Evolutionary conservation across 2,888 invertebrate species (phyloP), one percentile per base, ranked within the genome.

Genomic region (Hyles lineata): DNA sequence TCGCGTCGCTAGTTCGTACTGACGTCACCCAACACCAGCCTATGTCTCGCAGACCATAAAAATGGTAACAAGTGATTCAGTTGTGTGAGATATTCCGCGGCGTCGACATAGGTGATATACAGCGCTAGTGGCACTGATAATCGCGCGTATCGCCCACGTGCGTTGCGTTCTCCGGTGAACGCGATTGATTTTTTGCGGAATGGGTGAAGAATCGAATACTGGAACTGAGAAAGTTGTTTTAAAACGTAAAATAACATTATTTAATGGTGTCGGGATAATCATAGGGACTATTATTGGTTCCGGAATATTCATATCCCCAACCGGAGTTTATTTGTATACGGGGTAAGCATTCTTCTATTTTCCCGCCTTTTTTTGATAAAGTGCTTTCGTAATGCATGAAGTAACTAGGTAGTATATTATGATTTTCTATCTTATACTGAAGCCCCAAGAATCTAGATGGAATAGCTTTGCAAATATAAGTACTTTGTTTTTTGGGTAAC

Each of bases 281-380:
- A 97, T 98, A 62, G 98, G 98, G 59, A 97, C 97, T 50, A 98
- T 98, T 83, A 97, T 98, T 78, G 99, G 99, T 63, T 96, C 98
- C 75, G 99, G 99, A 71, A 98, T 99, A 82, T 99, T 99, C 90
- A 97, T 99, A 80, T 97, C 98, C 43, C 98, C 98, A n/a, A 97
- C 98, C 78, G 97, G 97, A 80, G 97, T 97, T 77, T 97, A 96
- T 85, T 82, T 88, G 73, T 94, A 96, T 80, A 97, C 96, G 61
- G 95, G 95, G 95, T 96, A 88, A 96, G 96, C 93, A 75, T 35
- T 76, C 72, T 72, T 83, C 63, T 76, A 82, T 76, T 84, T 89
- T 91, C 87, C 86, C 90, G 90, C 89, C 78, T 78, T 78, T 71
- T n/a, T 43, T 23, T 17, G 2, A 43, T 67, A n/a, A 43, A 11